Base-by-base conservation (phyloP, 1,140 invertebrate genomes). In the Hycleus cichorii region DNA sequence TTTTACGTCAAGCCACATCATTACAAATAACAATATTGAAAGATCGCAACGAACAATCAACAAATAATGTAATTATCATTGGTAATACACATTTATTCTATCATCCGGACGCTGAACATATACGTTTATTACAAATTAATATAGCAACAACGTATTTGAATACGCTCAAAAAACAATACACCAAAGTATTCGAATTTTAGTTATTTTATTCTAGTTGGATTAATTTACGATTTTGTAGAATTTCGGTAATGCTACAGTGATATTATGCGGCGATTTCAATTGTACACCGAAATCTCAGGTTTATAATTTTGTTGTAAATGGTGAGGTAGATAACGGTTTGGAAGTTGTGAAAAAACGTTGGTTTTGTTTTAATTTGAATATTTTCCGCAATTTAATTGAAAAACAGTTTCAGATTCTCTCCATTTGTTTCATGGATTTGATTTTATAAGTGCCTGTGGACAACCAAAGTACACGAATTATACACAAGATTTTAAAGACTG, bases 81-180 rank as follows among this genome's bases (percentile, higher is more conserved):
- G 91, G 83, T 24, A 95, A 94, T 69, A 95, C 91, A 0, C 95
- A 97, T 79, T 79, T 97, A 11, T 97, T 92, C 73, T 97, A 94
- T 70, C 88, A 92, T 70, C 90, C 91, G 2, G 83, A 90, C 73
- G 88, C 91, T 5, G 86, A 91, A 76, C 88, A 95, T 69, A 88
- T 97, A 64, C 76, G 95, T 63, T 74, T 96, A 3, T 70, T 96
- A 38, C 88, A 91, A 78, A 82, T 79, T 40, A 86, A 81, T 45
- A 82, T 86, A 64, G 66, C 77, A 7, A 77, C 86, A 40, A 73
- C 71, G 12, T 87, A 81, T 74, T 68, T 88, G 64, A 75, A 64
- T 67, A 70, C 57, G 6, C 11, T 55, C 10, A 18, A 12, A 18
- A 39, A 32, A 26, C 3, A 47, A 39, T 55, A 47, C n/a, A 24